Conservation (phyloP, 92 coral and sea anemone genomes). For the Zoanthus solanderi region DNA sequence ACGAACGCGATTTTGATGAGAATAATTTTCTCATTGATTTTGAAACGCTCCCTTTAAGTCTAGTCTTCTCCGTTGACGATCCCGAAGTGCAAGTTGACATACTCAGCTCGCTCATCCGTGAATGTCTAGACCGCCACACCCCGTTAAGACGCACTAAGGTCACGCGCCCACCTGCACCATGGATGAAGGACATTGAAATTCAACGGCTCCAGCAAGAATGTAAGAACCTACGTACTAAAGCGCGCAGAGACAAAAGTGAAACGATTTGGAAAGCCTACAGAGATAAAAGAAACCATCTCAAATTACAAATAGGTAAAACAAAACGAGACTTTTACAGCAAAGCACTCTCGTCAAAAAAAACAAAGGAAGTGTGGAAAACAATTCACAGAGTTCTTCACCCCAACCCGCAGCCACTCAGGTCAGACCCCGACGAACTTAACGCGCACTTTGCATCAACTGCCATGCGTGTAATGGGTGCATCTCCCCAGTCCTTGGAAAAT, state of each 20-base stretch:
- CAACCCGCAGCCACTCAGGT: no score
- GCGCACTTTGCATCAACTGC: no score
- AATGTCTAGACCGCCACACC: slow-evolving; percentile 65
- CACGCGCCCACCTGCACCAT: slow-evolving; percentile 80
- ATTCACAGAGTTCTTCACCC: no score
- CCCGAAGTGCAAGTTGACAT: neutral
- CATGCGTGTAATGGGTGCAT: neutral
- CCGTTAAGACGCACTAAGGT: slow-evolving; percentile 60
- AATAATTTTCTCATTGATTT: slow-evolving; percentile 13
- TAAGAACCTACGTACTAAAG: slow-evolving; percentile 32
- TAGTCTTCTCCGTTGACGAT: no score
- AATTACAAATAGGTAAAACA: slow-evolving; percentile 45
- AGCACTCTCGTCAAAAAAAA: neutral
- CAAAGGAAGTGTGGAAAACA: neutral
- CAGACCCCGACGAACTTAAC: no score
- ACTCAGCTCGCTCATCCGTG: slow-evolving; percentile 39
- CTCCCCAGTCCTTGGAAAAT: neutral
- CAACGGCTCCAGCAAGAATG: slow-evolving; percentile 56
- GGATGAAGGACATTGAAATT: slow-evolving; percentile 55
- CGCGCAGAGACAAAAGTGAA: neutral
- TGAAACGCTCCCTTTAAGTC: slow-evolving; percentile 34
- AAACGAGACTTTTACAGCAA: slow-evolving; percentile 40
- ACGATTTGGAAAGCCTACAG: slow-evolving; percentile 61
- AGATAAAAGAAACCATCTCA: slow-evolving; percentile 51
- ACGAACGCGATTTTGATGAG: slow-evolving; percentile 12